A percentile compares a stretch with the other conserved stretches of the same genome.
Conservation (phyloP, 2,797 vertebrate genomes). For the Parauchenoglanis ngamensis region DNA sequence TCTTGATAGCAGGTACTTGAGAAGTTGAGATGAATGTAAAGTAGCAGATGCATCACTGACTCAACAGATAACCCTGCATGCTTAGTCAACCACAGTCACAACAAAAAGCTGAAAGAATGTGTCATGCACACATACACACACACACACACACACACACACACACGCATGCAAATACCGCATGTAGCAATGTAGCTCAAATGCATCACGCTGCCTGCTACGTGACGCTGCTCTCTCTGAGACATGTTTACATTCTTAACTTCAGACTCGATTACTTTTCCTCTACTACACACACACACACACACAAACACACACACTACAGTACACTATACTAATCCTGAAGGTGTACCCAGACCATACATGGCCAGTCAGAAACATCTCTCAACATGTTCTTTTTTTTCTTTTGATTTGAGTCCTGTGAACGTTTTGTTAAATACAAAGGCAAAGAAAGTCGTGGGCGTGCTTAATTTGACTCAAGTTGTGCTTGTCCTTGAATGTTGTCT, state of each 20-base stretch:
- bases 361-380: not conserved
- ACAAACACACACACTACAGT: not conserved
- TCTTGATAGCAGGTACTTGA: not conserved
- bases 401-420: not conserved
- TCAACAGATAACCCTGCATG: constrained; percentile 56
- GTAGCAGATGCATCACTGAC: constrained; percentile 47
- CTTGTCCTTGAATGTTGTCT: not conserved
- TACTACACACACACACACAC: constrained; percentile 29
- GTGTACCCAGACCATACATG: constrained; percentile 26
- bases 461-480: not conserved
- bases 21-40: constrained; percentile 30
- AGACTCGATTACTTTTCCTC: constrained; percentile 29
- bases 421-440: not conserved
- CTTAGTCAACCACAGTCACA: constrained; percentile 53
- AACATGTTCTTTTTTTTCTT: not conserved
- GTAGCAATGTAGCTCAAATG: constrained; percentile 2
- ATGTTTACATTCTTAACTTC: constrained; percentile 37
- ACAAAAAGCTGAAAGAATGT: constrained; percentile 56
- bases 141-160: constrained; percentile 3
- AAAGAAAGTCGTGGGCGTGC: not conserved
- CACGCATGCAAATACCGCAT: constrained; percentile 6
- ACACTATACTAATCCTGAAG: not conserved
- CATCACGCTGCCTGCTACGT: constrained; percentile 4
- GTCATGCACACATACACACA: constrained; percentile 13
- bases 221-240: constrained; percentile 27